Conservation (phyloP, 2,113 vertebrate species). For the Mus spicilegus region DNA sequence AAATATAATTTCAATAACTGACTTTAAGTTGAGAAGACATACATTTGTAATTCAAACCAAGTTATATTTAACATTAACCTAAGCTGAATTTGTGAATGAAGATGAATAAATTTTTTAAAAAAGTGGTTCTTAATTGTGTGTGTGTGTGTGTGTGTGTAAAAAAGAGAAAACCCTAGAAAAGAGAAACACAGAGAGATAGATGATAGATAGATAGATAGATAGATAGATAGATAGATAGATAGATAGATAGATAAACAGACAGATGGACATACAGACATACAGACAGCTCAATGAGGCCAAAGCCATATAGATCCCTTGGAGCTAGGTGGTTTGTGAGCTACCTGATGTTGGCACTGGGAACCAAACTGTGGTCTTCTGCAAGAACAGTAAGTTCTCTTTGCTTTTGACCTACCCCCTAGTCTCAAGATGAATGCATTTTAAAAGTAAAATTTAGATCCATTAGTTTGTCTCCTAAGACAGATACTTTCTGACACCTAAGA, state of each 20-base stretch:
- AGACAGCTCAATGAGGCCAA: neutral
- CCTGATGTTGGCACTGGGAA: neutral
- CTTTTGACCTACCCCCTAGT: neutral
- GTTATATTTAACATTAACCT: neutral
- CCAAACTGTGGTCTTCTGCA: neutral
- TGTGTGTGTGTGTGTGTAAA: neutral
- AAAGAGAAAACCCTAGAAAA: neutral
- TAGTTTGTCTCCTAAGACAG: neutral
- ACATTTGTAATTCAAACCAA: neutral
- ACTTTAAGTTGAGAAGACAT: neutral
- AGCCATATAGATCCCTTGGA: too few relatives aligned
- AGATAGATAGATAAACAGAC: neutral
- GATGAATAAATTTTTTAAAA: neutral
- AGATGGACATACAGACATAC: neutral
- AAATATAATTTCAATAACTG: neutral
- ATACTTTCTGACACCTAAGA: neutral
- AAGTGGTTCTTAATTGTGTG: neutral
- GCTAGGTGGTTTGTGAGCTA: neutral
- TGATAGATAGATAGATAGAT: neutral
- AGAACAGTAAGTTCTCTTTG: neutral
- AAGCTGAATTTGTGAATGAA: constrained; percentile 7
- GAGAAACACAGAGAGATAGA: neutral
- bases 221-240: neutral
- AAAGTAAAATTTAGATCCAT: neutral
- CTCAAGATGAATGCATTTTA: neutral